Conservation (phyloP, 2,888 invertebrate genomes). For the Formica aserva region DNA sequence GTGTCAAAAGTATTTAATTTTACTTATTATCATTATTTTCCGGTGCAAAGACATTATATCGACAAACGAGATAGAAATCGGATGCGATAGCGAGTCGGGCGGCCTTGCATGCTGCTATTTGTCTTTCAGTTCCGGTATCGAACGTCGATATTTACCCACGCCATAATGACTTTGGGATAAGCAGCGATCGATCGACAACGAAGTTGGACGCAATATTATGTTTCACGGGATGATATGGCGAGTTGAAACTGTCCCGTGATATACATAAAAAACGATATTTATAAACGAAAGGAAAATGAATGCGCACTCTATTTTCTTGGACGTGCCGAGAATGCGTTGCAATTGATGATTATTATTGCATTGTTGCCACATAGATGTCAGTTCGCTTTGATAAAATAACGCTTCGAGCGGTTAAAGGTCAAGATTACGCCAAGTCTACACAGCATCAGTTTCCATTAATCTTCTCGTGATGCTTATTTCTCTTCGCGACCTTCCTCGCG, state of each 20-base stretch:
- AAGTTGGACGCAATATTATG: constrained; percentile 36
- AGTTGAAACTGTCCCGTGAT: constrained; percentile 15
- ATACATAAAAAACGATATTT: constrained; percentile 1
- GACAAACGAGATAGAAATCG: constrained; percentile 17
- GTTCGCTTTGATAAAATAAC: neutral
- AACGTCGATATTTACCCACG: constrained; percentile 34
- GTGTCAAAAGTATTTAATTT: neutral
- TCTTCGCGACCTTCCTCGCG: constrained; percentile 27
- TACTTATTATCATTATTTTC: neutral
- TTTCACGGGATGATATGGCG: constrained; percentile 21
- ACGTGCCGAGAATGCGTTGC: neutral
- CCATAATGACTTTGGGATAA: constrained; percentile 45
- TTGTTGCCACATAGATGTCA: neutral
- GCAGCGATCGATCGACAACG: constrained; percentile 21
- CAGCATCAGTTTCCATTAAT: neutral
- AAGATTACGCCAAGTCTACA: constrained; percentile 19
- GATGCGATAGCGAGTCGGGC: constrained; percentile 10
- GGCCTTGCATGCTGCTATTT: constrained; percentile 34
- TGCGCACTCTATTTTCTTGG: neutral
- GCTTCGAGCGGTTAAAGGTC: constrained; percentile 8
- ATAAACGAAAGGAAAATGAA: neutral
- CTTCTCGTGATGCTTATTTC: neutral
- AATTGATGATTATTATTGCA: constrained; percentile 7
- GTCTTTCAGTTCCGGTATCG: constrained; percentile 42
- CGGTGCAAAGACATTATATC: neutral